phyloP scores from a whole-genome alignment of 2,113 vertebrate species.

The Sphaerodactylus townsendi region DNA sequence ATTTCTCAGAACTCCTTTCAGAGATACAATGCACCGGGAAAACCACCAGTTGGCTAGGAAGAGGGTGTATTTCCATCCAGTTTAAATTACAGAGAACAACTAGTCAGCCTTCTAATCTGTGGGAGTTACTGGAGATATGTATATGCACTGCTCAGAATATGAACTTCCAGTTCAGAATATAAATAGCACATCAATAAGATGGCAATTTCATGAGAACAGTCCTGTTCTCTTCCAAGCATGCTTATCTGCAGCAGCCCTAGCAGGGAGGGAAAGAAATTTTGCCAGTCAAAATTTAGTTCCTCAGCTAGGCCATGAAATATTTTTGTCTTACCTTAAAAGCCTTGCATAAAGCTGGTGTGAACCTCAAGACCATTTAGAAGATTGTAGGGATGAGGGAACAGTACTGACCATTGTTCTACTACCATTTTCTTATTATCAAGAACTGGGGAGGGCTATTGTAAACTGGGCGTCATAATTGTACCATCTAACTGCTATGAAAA shows the following conservation, averaged over 20 bases:
- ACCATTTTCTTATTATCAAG: background rate
- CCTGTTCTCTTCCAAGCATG: background rate
- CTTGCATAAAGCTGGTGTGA: background rate
- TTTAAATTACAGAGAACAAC: background rate
- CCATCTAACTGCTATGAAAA: background rate
- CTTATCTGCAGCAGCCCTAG: background rate
- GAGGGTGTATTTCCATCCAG: background rate
- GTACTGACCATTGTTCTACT: background rate
- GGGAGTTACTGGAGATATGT: background rate
- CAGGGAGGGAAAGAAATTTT: background rate
- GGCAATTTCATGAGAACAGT: background rate
- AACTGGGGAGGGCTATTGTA: background rate
- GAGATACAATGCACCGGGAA: background rate
- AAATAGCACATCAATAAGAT: background rate
- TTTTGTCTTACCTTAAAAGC: background rate
- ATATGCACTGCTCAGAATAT: background rate
- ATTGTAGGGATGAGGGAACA: background rate
- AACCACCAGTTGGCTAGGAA: background rate
- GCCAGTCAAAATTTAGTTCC: background rate
- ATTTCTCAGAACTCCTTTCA: background rate
- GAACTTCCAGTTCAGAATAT: background rate
- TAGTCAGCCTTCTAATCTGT: background rate
- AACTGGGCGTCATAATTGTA: background rate
- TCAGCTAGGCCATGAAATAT: background rate
- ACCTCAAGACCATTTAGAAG: background rate